Evolutionary conservation across 2,797 vertebrate genomes (phyloP), one percentile per base, ranked within the genome.

Genomic region (Falco rusticolus): DNA sequence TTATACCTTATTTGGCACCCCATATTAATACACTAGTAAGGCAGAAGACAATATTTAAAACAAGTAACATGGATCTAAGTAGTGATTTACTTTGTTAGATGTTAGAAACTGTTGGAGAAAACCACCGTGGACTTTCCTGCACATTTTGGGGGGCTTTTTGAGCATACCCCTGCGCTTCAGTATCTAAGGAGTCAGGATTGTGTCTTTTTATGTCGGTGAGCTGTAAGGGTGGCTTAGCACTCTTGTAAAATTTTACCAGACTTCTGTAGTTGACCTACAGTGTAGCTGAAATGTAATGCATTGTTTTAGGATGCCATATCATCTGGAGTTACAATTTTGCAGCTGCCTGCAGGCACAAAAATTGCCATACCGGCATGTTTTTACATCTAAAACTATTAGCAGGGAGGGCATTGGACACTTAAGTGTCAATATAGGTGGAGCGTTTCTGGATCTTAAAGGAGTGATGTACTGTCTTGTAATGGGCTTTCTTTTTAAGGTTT

Each of bases 51-150:
- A 3, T 33, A 15, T 33, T 41, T 45, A 53, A 43, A 77, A 20
- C 28, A 63, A 71, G 25, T 33, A 43, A 13, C 4, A 0, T 4
- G 10, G 74, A n/a, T 74, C 43, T 70, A 47, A 34, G 83, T 20
- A 68, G n/a, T 0, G 2, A 24, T 72, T 71, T 26, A 24, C 19
- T 34, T 37, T 1, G 5, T 48, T 81, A 13, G 6, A 0, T 21
- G 13, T 66, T 80, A 45, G 41, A 20, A 75, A 19, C 39, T 63
- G 16, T 43, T 65, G 24, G 16, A 51, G 34, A 87, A 91, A 66
- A 16, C 26, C n/a, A 31, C 29, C 7, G 77, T 9, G 10, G 39
- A 34, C 7, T 69, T 83, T 4, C 13, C 41, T 57, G 61, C 31
- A 65, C 0, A 0, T 45, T 41, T 84, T 16, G 20, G 37, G 39